These are phyloP conservation scores for Pseudomyrmex pallidus DNA, from an alignment of 1,140 invertebrate genomes.

Conservation along the genomic window DNA sequence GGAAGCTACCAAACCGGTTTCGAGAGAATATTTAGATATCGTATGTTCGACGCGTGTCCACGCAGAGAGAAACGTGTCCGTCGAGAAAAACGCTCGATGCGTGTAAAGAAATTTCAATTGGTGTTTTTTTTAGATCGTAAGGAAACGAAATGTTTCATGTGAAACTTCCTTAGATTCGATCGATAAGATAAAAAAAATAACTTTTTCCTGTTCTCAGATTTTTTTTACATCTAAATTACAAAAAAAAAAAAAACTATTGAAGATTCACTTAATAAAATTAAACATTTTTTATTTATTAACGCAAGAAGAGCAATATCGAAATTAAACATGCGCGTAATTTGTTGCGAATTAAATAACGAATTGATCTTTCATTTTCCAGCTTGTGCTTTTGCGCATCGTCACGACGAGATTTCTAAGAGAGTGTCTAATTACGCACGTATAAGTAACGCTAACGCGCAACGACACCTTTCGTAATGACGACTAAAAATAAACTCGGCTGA, in stretches of 20 bases:
- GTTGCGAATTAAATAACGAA: background rate
- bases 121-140: too few relatives aligned
- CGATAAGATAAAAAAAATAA: too few relatives aligned
- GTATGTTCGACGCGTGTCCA: background rate
- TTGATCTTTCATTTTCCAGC: background rate
- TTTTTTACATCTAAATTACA: too few relatives aligned
- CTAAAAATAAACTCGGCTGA: conserved; percentile 16
- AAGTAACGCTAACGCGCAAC: background rate
- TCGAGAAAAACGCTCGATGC: background rate
- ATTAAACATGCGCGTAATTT: background rate
- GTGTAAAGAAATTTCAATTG: background rate
- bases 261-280: conserved; percentile 1
- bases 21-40: conserved; percentile 48
- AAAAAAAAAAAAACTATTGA: background rate
- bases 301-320: background rate
- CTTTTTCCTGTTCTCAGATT: too few relatives aligned
- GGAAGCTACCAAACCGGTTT: conserved; percentile 65
- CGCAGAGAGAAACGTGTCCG: too few relatives aligned
- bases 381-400: background rate
- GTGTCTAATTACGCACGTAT: background rate
- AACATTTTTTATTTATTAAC: background rate
- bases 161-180: too few relatives aligned
- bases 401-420: background rate
- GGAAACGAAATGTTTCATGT: too few relatives aligned
- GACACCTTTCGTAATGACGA: background rate